Percentiles rank a stretch among this genome's conserved stretches.
These are phyloP conservation scores for Amyelois transitella DNA, from an alignment of 1,140 invertebrate species.

Conservation along the genomic window DNA sequence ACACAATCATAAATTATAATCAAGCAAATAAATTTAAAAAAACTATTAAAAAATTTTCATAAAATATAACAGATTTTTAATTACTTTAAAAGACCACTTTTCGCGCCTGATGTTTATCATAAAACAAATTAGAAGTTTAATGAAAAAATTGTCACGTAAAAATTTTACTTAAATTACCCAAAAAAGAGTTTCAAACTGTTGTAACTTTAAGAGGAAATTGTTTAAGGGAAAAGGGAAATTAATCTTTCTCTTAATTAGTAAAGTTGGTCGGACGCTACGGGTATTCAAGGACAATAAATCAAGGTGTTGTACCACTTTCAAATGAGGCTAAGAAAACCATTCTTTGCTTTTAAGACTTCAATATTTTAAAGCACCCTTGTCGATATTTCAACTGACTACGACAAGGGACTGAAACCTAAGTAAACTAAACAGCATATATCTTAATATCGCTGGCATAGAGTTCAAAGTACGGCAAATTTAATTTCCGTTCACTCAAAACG, in stretches of 20 bases:
- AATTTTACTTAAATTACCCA: constrained; percentile 25
- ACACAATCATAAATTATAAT: too few species aligned
- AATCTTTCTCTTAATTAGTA: constrained; percentile 70
- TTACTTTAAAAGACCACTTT: background rate
- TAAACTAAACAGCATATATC: background rate
- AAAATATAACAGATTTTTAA: too few species aligned
- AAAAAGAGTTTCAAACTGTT: constrained; percentile 37
- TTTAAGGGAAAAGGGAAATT: constrained; percentile 64
- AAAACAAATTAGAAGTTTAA: constrained; percentile 7
- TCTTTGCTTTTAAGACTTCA: constrained; percentile 42
- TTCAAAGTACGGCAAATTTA: background rate
- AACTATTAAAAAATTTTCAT: too few species aligned
- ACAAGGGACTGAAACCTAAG: constrained; percentile 10
- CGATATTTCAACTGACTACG: constrained; percentile 35
- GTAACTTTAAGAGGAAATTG: constrained; percentile 53
- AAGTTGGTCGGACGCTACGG: constrained; percentile 56
- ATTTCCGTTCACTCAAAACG: background rate
- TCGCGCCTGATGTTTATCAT: constrained; percentile 1
- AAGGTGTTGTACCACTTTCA: constrained; percentile 53
- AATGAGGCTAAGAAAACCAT: constrained; percentile 35
- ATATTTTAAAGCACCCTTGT: constrained; percentile 37
- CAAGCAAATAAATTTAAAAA: too few species aligned
- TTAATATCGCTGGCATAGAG: background rate
- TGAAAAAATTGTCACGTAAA: constrained; percentile 28
- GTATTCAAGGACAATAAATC: constrained; percentile 64